Conservation (phyloP, 30 jellyfish, hydroid and myxozoan genomes). For the Aurelia sp. region DNA sequence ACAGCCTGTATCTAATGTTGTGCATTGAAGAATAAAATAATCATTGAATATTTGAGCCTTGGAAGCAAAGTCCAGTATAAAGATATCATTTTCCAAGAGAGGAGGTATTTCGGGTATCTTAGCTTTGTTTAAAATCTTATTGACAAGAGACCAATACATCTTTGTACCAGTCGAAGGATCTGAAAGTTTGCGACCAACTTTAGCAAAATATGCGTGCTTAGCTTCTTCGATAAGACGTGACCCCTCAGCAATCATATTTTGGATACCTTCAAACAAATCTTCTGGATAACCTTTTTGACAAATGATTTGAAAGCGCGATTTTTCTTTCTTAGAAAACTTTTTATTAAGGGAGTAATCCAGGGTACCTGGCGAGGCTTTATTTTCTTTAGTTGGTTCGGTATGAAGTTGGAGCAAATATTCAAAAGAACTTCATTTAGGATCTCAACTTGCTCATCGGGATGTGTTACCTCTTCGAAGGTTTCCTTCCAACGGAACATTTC, state of each 20-base stretch:
- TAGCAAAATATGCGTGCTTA: conserved; percentile 13
- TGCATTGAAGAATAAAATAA: background rate
- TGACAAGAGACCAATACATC: conserved; percentile 47
- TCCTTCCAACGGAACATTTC: conserved; percentile 14
- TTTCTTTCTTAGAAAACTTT: too few species aligned
- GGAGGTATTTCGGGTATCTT: conserved; percentile 45
- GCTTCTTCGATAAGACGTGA: conserved; percentile 29
- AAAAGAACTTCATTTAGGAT: conserved; percentile 38
- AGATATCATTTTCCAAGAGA: conserved; percentile 20
- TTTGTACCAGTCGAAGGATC: conserved; percentile 47
- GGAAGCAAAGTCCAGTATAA: conserved; percentile 24
- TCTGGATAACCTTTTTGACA: conserved; percentile 40
- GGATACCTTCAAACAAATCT: conserved; percentile 17
- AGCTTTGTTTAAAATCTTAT: conserved; percentile 7
- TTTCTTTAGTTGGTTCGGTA: conserved; percentile 31
- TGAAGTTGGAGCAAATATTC: conserved; percentile 52
- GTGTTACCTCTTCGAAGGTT: background rate
- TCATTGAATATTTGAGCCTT: conserved; percentile 47
- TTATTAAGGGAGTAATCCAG: too few species aligned
- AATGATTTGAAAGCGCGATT: conserved; percentile 13
- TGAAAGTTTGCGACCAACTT: conserved; percentile 24
- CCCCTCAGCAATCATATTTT: conserved; percentile 12
- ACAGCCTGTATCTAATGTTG: too few species aligned
- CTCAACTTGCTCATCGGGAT: conserved; percentile 29
- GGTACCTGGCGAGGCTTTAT: too few species aligned